Evolutionary conservation across 2,888 invertebrate genomes (phyloP).

Genomic region (Euclidia mi): DNA sequence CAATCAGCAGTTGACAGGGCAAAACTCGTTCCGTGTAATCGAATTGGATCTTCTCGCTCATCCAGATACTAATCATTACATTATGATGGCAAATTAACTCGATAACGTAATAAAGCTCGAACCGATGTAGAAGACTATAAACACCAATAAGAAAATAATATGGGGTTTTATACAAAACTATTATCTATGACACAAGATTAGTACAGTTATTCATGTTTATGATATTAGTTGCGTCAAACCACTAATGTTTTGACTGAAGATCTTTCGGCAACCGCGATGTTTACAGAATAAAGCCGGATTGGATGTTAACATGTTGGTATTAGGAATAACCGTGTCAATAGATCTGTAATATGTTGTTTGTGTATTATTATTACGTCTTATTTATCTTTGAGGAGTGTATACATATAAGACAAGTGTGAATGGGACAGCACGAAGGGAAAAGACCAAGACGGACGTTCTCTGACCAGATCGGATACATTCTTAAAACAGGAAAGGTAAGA

Average conservation of each 20-base stretch:
- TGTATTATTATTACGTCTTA: no score
- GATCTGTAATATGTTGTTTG: no score
- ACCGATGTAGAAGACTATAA: slow-evolving; percentile 15
- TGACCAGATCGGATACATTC: no score
- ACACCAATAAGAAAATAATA: slow-evolving; percentile 25
- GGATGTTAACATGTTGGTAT: neutral
- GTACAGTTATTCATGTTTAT: neutral
- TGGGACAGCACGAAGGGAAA: no score
- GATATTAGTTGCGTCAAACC: neutral
- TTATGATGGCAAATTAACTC: slow-evolving; percentile 43
- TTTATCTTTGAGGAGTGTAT: no score
- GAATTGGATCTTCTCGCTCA: slow-evolving; percentile 31
- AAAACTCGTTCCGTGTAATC: slow-evolving; percentile 37
- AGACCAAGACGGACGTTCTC: no score
- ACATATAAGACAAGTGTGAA: no score
- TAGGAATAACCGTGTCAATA: neutral
- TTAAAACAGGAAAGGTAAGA: no score
- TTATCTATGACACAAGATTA: slow-evolving; percentile 10
- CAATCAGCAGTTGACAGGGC: slow-evolving; percentile 22
- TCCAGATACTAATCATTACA: slow-evolving; percentile 35
- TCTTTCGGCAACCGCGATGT: neutral
- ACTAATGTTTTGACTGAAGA: neutral
- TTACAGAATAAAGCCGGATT: neutral
- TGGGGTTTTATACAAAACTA: slow-evolving; percentile 20
- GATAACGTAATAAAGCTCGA: slow-evolving; percentile 31